These are phyloP conservation scores for Melanargia galathea DNA, from an alignment of 2,888 invertebrate genomes.

Conservation along the genomic window DNA sequence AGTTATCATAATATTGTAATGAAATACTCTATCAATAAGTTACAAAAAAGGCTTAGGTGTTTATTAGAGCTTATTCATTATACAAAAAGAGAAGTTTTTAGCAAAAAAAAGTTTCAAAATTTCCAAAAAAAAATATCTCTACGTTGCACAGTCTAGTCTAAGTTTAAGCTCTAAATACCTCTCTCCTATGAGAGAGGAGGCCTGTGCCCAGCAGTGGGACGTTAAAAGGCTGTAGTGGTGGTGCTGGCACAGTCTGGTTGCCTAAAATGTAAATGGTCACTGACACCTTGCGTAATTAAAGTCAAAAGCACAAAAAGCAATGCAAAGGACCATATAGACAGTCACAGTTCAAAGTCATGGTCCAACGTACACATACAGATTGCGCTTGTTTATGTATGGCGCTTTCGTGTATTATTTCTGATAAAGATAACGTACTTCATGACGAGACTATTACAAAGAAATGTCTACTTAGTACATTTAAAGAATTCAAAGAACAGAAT, in stretches of 20 bases:
- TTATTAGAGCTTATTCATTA: too few relatives aligned
- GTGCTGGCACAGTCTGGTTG: too few relatives aligned
- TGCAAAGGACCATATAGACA: slow-evolving; percentile 49
- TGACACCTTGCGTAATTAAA: slow-evolving; percentile 50
- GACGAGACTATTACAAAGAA: slow-evolving; percentile 34
- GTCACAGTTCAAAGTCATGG: slow-evolving; percentile 37
- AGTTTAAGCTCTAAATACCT: too few relatives aligned
- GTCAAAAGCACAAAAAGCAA: slow-evolving; percentile 63
- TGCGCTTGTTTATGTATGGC: slow-evolving; percentile 27
- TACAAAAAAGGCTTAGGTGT: too few relatives aligned
- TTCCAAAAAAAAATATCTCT: too few relatives aligned
- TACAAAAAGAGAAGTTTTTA: too few relatives aligned
- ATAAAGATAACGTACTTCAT: slow-evolving; percentile 34
- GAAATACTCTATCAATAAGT: too few relatives aligned
- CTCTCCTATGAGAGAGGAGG: too few relatives aligned
- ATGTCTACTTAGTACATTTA: slow-evolving; percentile 38
- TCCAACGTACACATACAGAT: slow-evolving; percentile 29
- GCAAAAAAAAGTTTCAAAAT: too few relatives aligned
- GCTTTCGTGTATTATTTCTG: slow-evolving; percentile 31
- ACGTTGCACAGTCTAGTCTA: too few relatives aligned
- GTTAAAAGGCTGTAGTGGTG: too few relatives aligned
- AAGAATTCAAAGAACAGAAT: slow-evolving; percentile 38
- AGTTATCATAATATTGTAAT: background rate
- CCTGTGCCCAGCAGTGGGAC: too few relatives aligned
- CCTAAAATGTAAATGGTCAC: slow-evolving; percentile 43